phyloP scores from a whole-genome alignment of 2,888 invertebrate species.

The Cosmia trapezina region DNA sequence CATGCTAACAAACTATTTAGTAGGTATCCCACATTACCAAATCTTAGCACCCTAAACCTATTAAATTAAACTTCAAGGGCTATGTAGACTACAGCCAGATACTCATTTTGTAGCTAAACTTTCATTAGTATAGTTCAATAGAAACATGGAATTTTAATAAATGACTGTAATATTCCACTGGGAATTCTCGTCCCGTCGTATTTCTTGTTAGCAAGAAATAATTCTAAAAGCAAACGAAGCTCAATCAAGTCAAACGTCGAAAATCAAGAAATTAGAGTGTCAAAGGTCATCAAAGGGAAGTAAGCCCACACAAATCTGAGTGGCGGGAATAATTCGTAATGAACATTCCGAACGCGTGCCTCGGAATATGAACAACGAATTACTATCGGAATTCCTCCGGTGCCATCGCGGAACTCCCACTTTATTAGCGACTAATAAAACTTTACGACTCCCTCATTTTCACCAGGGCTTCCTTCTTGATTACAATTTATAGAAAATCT shows the following conservation, averaged over 20 bases:
- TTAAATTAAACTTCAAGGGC: conserved; percentile 18
- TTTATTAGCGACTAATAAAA: conserved; percentile 75
- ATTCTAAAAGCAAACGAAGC: conserved; percentile 54
- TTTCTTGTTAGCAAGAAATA: conserved; percentile 39
- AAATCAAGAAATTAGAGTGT: conserved; percentile 59
- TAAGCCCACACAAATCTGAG: conserved; percentile 70
- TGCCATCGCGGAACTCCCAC: conserved; percentile 68
- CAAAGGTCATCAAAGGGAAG: conserved; percentile 62
- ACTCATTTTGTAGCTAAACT: conserved; percentile 21
- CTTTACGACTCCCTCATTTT: conserved; percentile 69
- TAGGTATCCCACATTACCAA: conserved; percentile 5
- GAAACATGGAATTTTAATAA: conserved; percentile 26
- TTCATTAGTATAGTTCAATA: conserved; percentile 15
- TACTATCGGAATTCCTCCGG: conserved; percentile 69
- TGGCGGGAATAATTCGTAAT: conserved; percentile 67
- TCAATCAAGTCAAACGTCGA: conserved; percentile 49
- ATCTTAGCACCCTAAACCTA: background rate
- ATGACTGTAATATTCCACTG: conserved; percentile 7
- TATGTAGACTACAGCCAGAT: background rate
- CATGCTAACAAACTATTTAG: background rate
- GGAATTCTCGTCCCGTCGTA: conserved; percentile 17
- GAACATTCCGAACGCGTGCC: conserved; percentile 74
- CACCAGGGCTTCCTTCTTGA: conserved; percentile 62
- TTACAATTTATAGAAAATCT: conserved; percentile 60
- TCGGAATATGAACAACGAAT: conserved; percentile 78